Base-by-base conservation (phyloP, 2,888 invertebrate species). In the Hypolimnas misippus region DNA sequence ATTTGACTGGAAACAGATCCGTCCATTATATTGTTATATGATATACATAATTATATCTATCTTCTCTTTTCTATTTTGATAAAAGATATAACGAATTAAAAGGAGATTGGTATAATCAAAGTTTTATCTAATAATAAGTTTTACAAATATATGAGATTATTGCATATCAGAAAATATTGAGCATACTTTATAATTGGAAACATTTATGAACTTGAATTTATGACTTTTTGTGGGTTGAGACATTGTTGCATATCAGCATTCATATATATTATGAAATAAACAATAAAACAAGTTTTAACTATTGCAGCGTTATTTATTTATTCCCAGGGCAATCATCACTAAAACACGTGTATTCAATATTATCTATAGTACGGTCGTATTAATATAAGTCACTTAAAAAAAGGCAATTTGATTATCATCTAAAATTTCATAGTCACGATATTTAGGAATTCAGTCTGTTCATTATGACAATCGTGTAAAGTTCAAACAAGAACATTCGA, bases 381-480 rank as follows among this genome's bases (percentile, higher is more conserved):
- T 68, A 69, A 75, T 70, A 72, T 79, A 74, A 74, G 72, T 76
- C 75, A 74, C 75, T 77, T 29, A 29, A 49, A 76, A 73, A 76
- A 81, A 81, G 82, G 79, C 81, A 81, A 73, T 72, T 68, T 73
- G 63, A 66, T 65, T 70, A 69, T 69, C 68, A 69, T 67, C 68
- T 62, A 49, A 35, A 60, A n/a, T 55, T 50, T 38, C 29, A 52
- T 65, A 63, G 67, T 66, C 53, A 56, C 35, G 25, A 58, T 51
- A 42, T 52, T 59, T 59, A 60, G 46, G 40, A 62, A 59, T 62
- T 51, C 56, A 33, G 57, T 55, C 56, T 49, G 52, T 31, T 54
- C 17, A 57, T 25, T 35, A 40, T 35, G 46, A 56, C 50, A 12
- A 52, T 21, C 29, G 17, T 40, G 10, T 40, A 19, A 44, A 31